Base-by-base conservation (phyloP, 2,888 invertebrate species). In the Netelia virgata region DNA sequence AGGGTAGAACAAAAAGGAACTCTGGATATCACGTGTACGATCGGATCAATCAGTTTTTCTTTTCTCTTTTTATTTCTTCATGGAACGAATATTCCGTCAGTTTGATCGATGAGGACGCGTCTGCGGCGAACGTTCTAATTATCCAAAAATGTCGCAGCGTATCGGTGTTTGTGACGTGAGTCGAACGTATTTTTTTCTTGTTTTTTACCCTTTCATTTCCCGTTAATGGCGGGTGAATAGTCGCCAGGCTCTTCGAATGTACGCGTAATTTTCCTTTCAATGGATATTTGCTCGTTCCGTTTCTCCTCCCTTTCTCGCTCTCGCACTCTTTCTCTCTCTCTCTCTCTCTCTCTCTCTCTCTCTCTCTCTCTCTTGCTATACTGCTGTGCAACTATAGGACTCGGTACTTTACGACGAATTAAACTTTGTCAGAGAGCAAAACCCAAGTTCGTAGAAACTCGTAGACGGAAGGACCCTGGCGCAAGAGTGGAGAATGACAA, bases 381-480 rank as follows among this genome's bases (percentile, higher is more conserved):
- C 63, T 43, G 59, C 74, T 63, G 50, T 63, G 63, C 36, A 68
- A 66, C 80, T 84, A 10, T 53, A 16, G 36, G 53, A 47, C 23
- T 47, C 28, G 28, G 66, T 63, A 69, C 77, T 76, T 79, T 74
- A 77, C 74, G 70, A 55, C 66, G 73, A 85, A 83, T 85, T 85
- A 81, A 86, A 84, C 83, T 86, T 86, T 78, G 63, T 70, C 85
- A 77, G 18, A 59, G 61, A 70, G 74, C 70, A 50, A 83, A 83
- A 77, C 59, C 68, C 50, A 85, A 85, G 77, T 85, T 85, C 55
- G 77, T 11, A 53, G 83, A 57, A 83, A 74, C 66, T 11, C 43
- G 43, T 64, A 61, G 77, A 47, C 68, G 63, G 73, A 41, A 57
- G 43, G 16, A 41, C 20, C 11, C n/a, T 23, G 18, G 53, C 41